Conservation (phyloP, 2,888 invertebrate species). For the Plagodis pulveraria region DNA sequence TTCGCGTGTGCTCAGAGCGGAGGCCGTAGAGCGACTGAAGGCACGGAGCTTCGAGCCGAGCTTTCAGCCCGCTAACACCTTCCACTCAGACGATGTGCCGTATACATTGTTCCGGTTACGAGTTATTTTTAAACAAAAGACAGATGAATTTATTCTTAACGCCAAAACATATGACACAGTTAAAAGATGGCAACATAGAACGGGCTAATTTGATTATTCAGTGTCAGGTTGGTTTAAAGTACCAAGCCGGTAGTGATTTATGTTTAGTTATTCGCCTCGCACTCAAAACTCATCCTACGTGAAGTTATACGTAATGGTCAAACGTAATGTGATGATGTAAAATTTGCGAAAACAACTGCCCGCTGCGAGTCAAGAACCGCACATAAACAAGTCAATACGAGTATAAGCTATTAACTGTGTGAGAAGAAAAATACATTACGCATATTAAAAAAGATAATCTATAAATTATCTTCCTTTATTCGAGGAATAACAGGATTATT, state of each 20-base stretch:
- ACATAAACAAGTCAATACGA: conserved; percentile 26
- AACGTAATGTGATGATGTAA: conserved; percentile 34
- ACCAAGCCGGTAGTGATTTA: conserved; percentile 34
- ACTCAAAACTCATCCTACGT: conserved; percentile 34
- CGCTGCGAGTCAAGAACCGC: conserved; percentile 29
- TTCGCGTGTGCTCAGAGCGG: conserved; percentile 64
- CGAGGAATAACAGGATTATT: neutral
- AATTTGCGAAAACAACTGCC: conserved; percentile 35
- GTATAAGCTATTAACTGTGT: conserved; percentile 11
- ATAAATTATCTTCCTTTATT: conserved; percentile 7
- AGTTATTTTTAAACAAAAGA: conserved; percentile 81
- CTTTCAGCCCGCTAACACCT: conserved; percentile 70
- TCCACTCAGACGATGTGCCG: conserved; percentile 78
- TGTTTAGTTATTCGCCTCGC: conserved; percentile 31
- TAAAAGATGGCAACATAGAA: conserved; percentile 64
- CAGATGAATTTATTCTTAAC: conserved; percentile 73
- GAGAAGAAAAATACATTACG: conserved; percentile 11
- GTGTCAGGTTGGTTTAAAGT: conserved; percentile 32
- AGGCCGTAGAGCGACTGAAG: conserved; percentile 69
- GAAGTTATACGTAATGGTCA: conserved; percentile 35
- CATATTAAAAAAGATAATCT: conserved; percentile 2
- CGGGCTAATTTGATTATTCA: conserved; percentile 42
- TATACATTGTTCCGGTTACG: conserved; percentile 79
- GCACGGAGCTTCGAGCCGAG: conserved; percentile 48
- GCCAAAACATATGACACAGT: conserved; percentile 77